Percentiles rank a stretch among this genome's conserved stretches.
These are phyloP conservation scores for Mimumesa dahlbomi DNA, from an alignment of 2,888 invertebrate species.

Conservation along the genomic window DNA sequence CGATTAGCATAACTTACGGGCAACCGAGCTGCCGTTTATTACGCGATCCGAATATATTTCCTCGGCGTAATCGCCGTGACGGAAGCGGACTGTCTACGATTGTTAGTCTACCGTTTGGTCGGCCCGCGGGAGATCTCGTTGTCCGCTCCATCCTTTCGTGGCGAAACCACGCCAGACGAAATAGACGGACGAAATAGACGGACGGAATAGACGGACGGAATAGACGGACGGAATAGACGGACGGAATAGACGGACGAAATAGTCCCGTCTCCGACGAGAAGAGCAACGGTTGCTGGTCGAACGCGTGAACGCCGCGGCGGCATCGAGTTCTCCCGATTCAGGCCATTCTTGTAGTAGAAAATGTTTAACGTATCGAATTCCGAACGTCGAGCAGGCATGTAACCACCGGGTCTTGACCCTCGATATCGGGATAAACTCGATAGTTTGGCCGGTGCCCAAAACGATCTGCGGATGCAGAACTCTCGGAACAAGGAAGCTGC, in stretches of 20 bases:
- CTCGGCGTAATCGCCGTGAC: constrained; percentile 27
- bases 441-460: constrained; percentile 70
- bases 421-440: constrained; percentile 66
- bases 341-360: constrained; percentile 33
- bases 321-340: constrained; percentile 15
- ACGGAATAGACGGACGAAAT: too few relatives aligned
- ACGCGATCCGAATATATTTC: constrained; percentile 41
- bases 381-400: constrained; percentile 41
- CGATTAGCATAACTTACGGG: constrained; percentile 56
- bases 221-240: too few relatives aligned
- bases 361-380: constrained; percentile 42
- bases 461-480: constrained; percentile 61
- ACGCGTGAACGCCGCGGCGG: constrained; percentile 5
- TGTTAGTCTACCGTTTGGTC: not conserved
- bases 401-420: constrained; percentile 58
- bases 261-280: constrained; percentile 13
- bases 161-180: too few relatives aligned
- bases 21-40: constrained; percentile 41
- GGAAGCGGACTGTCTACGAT: constrained; percentile 20
- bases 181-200: too few relatives aligned
- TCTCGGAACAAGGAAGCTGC: constrained; percentile 39
- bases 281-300: too few relatives aligned
- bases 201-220: too few relatives aligned
- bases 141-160: too few relatives aligned
- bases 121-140: not conserved